Evolutionary conservation across 2,797 vertebrate species (phyloP).

Genomic region (Melanogrammus aeglefinus): DNA sequence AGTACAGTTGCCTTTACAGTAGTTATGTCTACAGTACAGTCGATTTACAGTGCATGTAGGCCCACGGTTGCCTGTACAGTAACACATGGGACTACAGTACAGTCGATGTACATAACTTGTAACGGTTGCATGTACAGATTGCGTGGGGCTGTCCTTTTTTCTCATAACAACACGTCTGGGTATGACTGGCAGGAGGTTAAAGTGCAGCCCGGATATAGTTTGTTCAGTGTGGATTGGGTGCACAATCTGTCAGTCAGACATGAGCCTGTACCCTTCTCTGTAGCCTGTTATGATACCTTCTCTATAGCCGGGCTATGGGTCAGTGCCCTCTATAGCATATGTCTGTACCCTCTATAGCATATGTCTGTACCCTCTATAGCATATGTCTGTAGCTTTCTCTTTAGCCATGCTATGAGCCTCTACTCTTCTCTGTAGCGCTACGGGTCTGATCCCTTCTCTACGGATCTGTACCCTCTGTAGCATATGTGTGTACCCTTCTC

Average conservation of each 20-base stretch:
- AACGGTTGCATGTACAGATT: neutral
- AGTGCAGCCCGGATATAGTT: neutral
- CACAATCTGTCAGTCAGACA: neutral
- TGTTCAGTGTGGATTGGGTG: neutral
- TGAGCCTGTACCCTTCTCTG: neutral
- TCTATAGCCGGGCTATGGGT: too few species aligned
- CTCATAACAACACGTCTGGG: neutral
- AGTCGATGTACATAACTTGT: neutral
- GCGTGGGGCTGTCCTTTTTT: neutral
- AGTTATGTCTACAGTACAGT: too few species aligned
- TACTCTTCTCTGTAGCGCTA: too few species aligned
- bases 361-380: neutral
- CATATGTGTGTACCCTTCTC: neutral
- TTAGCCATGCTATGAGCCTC: too few species aligned
- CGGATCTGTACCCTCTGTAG: neutral
- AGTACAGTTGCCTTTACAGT: too few species aligned
- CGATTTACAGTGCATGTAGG: neutral
- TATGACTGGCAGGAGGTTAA: neutral
- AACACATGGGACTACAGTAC: neutral
- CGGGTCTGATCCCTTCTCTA: neutral
- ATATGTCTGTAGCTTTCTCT: too few species aligned
- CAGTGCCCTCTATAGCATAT: too few species aligned
- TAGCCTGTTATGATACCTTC: too few species aligned
- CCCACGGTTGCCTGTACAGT: neutral
- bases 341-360: neutral